Conservation (phyloP, 2,888 invertebrate species). For the Druceiella hillmani region DNA sequence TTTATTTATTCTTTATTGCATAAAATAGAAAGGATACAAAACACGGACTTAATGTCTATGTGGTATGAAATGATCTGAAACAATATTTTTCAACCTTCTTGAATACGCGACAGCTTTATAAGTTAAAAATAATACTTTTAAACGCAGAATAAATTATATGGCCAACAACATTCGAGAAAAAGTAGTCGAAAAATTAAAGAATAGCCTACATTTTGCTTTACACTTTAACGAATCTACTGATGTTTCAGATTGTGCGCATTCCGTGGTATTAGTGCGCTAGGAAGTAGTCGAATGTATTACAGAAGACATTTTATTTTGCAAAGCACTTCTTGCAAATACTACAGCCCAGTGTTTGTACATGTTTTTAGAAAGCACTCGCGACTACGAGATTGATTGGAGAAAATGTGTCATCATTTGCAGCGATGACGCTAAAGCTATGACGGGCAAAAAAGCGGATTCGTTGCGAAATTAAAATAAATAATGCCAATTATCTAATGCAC, state of each 20-base stretch:
- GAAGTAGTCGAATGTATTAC: conserved; percentile 24
- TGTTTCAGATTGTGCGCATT: conserved; percentile 25
- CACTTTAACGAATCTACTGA: conserved; percentile 27
- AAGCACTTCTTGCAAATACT: conserved; percentile 24
- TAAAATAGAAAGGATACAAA: too few species aligned
- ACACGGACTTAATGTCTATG: too few species aligned
- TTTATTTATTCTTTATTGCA: too few species aligned
- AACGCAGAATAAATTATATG: conserved; percentile 26
- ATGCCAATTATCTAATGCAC: conserved; percentile 23
- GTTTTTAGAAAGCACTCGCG: conserved; percentile 12
- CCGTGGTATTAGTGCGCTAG: conserved; percentile 26
- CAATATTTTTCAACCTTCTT: too few species aligned
- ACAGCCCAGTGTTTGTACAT: conserved; percentile 23
- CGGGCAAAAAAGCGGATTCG: conserved; percentile 25
- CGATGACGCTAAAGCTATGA: conserved; percentile 27
- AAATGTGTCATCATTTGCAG: conserved; percentile 25
- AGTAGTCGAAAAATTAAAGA: conserved; percentile 17
- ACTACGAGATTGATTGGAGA: conserved; percentile 21
- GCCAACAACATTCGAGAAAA: conserved; percentile 21
- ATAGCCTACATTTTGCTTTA: conserved; percentile 22
- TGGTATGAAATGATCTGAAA: too few species aligned
- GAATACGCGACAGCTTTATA: too few species aligned
- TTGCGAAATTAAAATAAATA: conserved; percentile 25
- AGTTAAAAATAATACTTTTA: conserved; percentile 23
- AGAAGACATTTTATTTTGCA: conserved; percentile 26